A percentile compares a stretch with the other conserved stretches of the same genome.
Evolutionary conservation across 2,888 invertebrate species (phyloP).

Genomic region (Lasioglossum zephyrum): DNA sequence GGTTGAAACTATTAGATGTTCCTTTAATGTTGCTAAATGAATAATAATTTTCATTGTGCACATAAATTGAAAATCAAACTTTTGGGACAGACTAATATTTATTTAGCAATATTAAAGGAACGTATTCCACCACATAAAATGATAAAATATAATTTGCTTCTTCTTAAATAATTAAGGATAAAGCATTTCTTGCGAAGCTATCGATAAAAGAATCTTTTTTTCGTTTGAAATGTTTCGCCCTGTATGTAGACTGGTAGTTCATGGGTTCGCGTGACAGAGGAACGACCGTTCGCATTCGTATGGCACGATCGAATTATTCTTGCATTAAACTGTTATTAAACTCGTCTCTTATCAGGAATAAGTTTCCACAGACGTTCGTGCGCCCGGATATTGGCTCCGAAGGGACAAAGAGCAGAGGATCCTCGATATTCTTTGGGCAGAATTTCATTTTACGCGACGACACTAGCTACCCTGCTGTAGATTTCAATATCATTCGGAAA

Average conservation of each 20-base stretch:
- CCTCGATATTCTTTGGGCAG: neutral
- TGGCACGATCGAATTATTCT: slow-evolving; percentile 19
- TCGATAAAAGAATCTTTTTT: neutral
- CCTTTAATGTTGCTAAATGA: too few species aligned
- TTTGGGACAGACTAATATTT: too few species aligned
- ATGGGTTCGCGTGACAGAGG: neutral
- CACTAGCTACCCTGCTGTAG: neutral
- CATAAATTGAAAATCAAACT: too few species aligned
- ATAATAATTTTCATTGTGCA: too few species aligned
- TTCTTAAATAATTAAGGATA: neutral
- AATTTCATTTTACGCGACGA: slow-evolving; percentile 36
- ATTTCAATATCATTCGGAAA: slow-evolving; percentile 36
- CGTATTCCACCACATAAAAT: too few species aligned
- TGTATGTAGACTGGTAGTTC: neutral
- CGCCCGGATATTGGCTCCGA: slow-evolving; percentile 24
- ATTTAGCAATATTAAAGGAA: too few species aligned
- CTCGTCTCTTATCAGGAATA: slow-evolving; percentile 18
- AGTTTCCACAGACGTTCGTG: slow-evolving; percentile 25
- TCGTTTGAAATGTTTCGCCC: neutral
- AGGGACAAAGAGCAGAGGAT: neutral
- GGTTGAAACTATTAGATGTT: too few species aligned
- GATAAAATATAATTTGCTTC: neutral
- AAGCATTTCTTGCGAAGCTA: neutral
- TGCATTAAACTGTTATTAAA: slow-evolving; percentile 35
- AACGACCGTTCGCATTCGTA: neutral